Percentiles rank a stretch among this genome's conserved stretches.
Conservation (phyloP, 2,888 invertebrate species). For the Cecidostiba fungosa region DNA sequence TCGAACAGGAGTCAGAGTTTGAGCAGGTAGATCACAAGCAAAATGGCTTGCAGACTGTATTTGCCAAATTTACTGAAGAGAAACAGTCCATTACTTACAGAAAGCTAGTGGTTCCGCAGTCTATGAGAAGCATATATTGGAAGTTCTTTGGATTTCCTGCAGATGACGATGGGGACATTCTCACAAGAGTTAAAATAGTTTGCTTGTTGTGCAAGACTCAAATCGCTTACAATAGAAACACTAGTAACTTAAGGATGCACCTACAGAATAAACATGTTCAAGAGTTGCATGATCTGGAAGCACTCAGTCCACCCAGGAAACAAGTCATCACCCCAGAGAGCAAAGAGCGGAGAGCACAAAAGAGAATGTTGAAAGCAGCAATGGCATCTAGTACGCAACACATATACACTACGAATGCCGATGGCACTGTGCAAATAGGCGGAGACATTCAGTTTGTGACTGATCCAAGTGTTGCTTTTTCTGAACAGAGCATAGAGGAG, state of each 20-base stretch:
- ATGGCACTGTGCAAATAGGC: slow-evolving; percentile 79
- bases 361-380: slow-evolving; percentile 74
- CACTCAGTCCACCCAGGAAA: slow-evolving; percentile 74
- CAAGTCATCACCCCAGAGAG: slow-evolving; percentile 73
- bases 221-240: slow-evolving; percentile 81
- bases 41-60: slow-evolving; percentile 56
- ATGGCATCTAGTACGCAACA: slow-evolving; percentile 72
- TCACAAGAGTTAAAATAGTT: slow-evolving; percentile 80
- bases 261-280: slow-evolving; percentile 80
- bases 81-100: slow-evolving; percentile 79
- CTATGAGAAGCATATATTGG: slow-evolving; percentile 82
- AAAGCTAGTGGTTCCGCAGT: slow-evolving; percentile 81
- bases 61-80: slow-evolving; percentile 78
- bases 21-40: slow-evolving; percentile 32
- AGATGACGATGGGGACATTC: slow-evolving; percentile 79
- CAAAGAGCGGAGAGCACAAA: slow-evolving; percentile 76
- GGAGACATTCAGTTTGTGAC: slow-evolving; percentile 78
- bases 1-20: slow-evolving; percentile 42
- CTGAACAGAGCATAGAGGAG: slow-evolving; percentile 73
- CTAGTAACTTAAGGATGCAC: slow-evolving; percentile 81
- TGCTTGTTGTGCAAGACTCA: slow-evolving; percentile 81
- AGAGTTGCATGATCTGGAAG: slow-evolving; percentile 77
- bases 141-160: slow-evolving; percentile 82
- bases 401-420: slow-evolving; percentile 78
- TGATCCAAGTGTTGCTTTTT: slow-evolving; percentile 76